Evolutionary conservation across 2,888 invertebrate species (phyloP), one percentile per base, ranked within the genome.

Genomic region (Neocrepidodera transversa): DNA sequence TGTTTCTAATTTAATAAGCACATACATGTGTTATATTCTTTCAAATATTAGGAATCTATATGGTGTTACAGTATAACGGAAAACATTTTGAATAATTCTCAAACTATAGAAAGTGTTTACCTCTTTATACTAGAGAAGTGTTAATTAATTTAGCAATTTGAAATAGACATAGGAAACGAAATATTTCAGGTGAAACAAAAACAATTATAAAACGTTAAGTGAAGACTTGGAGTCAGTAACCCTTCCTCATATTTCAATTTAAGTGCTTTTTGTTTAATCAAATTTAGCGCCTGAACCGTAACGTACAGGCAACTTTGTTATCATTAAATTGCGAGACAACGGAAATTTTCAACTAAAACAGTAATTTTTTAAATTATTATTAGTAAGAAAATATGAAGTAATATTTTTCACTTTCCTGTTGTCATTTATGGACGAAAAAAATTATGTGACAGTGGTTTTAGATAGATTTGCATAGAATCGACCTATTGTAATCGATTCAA

Each of bases 261-360:
- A 42, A 42, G 28, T 26, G 11, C 20, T 35, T 48, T 48, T 48
- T 48, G 35, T 48, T 48, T 48, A 48, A 48, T 48, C 32, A 48
- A 48, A 32, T 48, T 48, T 48, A 35, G 8, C 5, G 1, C 20
- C 48, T 48, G 48, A 32, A 48, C 48, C 48, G 48, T 32, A 48
- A 45, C 45, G 28, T 13, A 13, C 45, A 10, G 45, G 26, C 13
- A 26, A 23, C 3, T 13, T 26, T 23, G 45, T 26, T 45, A 45
- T 45, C 45, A 45, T 45, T 45, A 43, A 43, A 43, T 43, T 23
- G 13, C 11, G 11, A 45, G 45, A 45, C 45, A 45, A 45, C 45
- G 28, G 45, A 28, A 13, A 45, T 26, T 45, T 45, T 26, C 4
- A 7, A 45, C 8, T 14, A 13, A 14, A 45, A 23, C 26, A 13